Conservation (phyloP, 2,888 invertebrate genomes). For the Trichogramma evanescens region DNA sequence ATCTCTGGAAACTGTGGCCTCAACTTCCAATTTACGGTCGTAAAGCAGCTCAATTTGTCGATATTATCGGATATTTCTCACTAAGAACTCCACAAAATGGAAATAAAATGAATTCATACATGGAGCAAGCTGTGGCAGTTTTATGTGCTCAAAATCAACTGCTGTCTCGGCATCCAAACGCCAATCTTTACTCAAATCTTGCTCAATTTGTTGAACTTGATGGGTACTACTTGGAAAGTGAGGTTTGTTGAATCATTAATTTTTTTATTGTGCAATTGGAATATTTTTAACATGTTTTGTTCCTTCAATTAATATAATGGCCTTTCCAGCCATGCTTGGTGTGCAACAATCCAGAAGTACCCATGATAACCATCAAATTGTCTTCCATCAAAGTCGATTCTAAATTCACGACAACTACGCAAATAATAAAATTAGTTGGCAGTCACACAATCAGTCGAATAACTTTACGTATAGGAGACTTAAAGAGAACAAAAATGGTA, state of each 20-base stretch:
- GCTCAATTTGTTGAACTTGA: constrained; percentile 93
- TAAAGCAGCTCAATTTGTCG: constrained; percentile 94
- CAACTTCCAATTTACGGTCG: constrained; percentile 82
- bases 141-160: constrained; percentile 83
- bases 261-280: not conserved
- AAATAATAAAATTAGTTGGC: constrained; percentile 91
- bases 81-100: constrained; percentile 71
- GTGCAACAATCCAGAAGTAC: constrained; percentile 95
- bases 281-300: not conserved
- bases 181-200: constrained; percentile 83
- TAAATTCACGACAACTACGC: constrained; percentile 95
- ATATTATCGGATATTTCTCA: constrained; percentile 90
- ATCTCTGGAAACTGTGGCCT: constrained; percentile 90
- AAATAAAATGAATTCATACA: constrained; percentile 66
- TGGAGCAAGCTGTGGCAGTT: constrained; percentile 79
- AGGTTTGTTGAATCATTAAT: constrained; percentile 39
- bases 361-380: constrained; percentile 83
- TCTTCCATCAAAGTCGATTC: constrained; percentile 93
- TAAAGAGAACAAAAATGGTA: constrained; percentile 96
- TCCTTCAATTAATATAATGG: not conserved
- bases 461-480: constrained; percentile 84
- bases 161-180: constrained; percentile 87
- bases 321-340: constrained; percentile 73
- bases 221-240: constrained; percentile 92
- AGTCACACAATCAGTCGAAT: constrained; percentile 94